Evolutionary conservation across 2,113 vertebrate genomes (phyloP).

Genomic region (Charadrius vociferus): DNA sequence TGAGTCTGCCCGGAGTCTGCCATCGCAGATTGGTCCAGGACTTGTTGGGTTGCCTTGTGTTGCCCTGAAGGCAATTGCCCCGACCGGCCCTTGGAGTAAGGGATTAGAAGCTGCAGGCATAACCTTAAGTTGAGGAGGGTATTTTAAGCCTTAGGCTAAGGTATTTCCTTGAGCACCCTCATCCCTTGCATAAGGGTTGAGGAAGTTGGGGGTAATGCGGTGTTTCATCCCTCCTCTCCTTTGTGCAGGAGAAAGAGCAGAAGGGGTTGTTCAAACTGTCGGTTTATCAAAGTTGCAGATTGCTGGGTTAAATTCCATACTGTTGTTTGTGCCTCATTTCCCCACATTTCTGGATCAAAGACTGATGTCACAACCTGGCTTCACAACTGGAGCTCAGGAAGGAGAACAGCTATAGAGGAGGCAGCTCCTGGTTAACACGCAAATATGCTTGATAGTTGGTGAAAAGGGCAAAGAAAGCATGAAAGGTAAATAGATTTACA

Average conservation of each 20-base stretch:
- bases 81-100: not conserved
- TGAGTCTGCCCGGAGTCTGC: not conserved
- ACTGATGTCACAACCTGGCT: conserved; percentile 34
- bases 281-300: not conserved
- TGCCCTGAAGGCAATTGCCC: not conserved
- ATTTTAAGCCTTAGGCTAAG: not conserved
- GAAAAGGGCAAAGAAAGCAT: conserved; percentile 72
- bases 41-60: not conserved
- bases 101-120: not conserved
- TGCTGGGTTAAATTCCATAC: not conserved
- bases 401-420: conserved; percentile 25
- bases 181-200: not conserved
- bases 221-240: not conserved
- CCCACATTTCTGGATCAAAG: conserved; percentile 27
- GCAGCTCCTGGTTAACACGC: conserved; percentile 66
- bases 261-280: not conserved
- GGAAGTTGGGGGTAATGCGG: not conserved
- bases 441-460: conserved; percentile 66
- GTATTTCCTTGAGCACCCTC: not conserved
- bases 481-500: conserved; percentile 73
- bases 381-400: conserved; percentile 13
- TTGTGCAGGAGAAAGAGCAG: not conserved
- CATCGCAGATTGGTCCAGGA: not conserved
- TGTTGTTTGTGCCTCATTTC: not conserved
- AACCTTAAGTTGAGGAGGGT: not conserved